Evolutionary conservation across 1,140 invertebrate species (phyloP), one percentile per base, ranked within the genome.

Genomic region (Megalonaias nervosa): DNA sequence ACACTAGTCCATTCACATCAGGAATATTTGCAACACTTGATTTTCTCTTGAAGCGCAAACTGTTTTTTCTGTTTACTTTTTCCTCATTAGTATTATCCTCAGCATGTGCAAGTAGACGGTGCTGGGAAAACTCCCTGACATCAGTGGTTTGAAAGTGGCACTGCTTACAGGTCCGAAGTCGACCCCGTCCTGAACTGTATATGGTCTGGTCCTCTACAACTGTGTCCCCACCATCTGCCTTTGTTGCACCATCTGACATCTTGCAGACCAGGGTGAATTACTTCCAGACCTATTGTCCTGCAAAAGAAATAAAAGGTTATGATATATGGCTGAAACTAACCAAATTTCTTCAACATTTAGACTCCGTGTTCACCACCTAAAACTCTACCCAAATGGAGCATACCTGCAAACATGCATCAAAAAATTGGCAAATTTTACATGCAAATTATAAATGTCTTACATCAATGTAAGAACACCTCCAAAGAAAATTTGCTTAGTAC

Each of bases 61-160:
- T 78, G 64, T 68, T 78, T 69, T 78, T 78, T 16, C 71, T 57
- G 14, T 57, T 31, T 56, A 78, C 66, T 48, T 71, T 69, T 64
- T 78, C 74, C 19, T 48, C n/a, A 26, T 67, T 64, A 67, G 74
- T 80, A 62, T 80, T 83, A 48, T 85, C 83, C 48, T 85, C 80
- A 59, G 81, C 79, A 81, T 89, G 88, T 55, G 84, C 85, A 57
- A 82, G 82, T 60, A 81, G 79, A 67, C 85, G 86, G 71, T 89
- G 88, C 67, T 82, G 77, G 19, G 81, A 82, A 68, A 89, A 89
- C 71, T 86, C 87, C n/a, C 79, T 80, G 19, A 83, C 74, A 71
- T 88, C 86, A 38, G 79, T 85, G 70, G 84, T 84, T 23, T 84
- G 81, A 71, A 86, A 89, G 59, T 76, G 79, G 68, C 88, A 89